Base-by-base conservation (phyloP, 2,797 vertebrate genomes). In the Jordanella pulchra region DNA sequence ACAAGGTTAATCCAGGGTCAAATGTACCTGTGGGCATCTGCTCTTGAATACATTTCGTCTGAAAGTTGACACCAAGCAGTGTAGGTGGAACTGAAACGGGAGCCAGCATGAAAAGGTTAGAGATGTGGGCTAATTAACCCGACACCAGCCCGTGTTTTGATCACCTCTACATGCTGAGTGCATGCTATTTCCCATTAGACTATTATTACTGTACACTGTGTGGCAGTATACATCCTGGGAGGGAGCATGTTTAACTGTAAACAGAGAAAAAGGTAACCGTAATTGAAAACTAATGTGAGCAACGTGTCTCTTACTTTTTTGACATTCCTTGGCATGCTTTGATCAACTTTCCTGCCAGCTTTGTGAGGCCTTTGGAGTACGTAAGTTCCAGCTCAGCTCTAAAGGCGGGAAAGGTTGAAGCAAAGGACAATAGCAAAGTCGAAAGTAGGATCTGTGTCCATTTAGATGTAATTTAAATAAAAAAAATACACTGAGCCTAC, bases 321-420 rank as follows among this genome's bases (percentile, higher is more conserved):
- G 91, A 85, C 85, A 94, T 95, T 76, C 76, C 94, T 84, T 95
- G 93, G 58, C 96, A 93, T 30, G 91, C 87, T 84, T 94, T 95
- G 85, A 92, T 93, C 71, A 97, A 91, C 85, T 94, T 97, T 21
- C 86, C 91, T 5, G 93, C 94, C 30, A 96, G 88, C 89, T 97
- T 97, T 81, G 96, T 94, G 17, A 97, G 92, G 79, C 95, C 95
- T 92, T 96, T 97, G 60, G 95, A 90, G 58, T 95, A 97, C 50
- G 75, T 94, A 12, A 95, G 90, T 83, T 97, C 97, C 81, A 97
- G 82, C 84, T 96, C 94, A 69, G 94, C 93, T 90, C 95, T 97
- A 48, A 74, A 86, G 74, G 68, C 69, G 42, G 51, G 74, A 83
- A 72, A 12, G n/a, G 66, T 70, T 50, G 50, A 47, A 76, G 55